Percentiles rank a stretch among this genome's conserved stretches.
phyloP scores from a whole-genome alignment of 2,113 vertebrate genomes.

The Notechis scutatus region DNA sequence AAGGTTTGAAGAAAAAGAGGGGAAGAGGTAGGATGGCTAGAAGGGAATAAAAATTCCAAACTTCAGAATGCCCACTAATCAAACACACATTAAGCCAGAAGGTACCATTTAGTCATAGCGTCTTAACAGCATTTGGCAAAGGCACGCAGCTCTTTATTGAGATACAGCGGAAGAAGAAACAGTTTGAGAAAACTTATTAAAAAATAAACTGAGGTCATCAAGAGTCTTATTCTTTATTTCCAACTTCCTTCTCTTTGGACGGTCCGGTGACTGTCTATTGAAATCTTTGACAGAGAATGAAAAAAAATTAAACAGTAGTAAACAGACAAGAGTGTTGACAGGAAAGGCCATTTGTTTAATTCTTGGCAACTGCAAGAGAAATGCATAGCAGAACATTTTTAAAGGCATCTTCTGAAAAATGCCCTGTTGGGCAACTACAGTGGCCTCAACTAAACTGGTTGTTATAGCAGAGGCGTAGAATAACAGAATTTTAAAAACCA shows the following conservation, averaged over 20 bases:
- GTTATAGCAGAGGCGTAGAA: background rate
- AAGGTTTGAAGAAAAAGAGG: no score
- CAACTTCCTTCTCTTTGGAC: constrained; percentile 19
- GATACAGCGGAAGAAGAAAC: background rate
- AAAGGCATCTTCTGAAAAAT: background rate
- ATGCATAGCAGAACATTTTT: constrained; percentile 23
- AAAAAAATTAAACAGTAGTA: constrained; percentile 52
- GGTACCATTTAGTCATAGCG: background rate
- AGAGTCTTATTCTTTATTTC: constrained; percentile 30
- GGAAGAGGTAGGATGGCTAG: background rate
- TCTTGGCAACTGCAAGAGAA: constrained; percentile 41
- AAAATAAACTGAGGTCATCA: background rate
- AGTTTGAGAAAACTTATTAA: background rate
- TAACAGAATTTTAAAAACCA: constrained; percentile 2
- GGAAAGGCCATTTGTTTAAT: constrained; percentile 25
- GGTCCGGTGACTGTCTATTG: constrained; percentile 48
- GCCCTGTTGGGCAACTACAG: constrained; percentile 38
- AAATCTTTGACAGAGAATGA: constrained; percentile 44
- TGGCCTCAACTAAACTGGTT: background rate
- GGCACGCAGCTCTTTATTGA: background rate
- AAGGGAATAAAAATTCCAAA: background rate
- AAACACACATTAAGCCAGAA: background rate
- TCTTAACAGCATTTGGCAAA: background rate
- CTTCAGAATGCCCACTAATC: background rate
- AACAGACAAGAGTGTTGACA: constrained; percentile 56